These are phyloP conservation scores for Crypturellus undulatus DNA, from an alignment of 2,113 vertebrate genomes.

Conservation along the genomic window DNA sequence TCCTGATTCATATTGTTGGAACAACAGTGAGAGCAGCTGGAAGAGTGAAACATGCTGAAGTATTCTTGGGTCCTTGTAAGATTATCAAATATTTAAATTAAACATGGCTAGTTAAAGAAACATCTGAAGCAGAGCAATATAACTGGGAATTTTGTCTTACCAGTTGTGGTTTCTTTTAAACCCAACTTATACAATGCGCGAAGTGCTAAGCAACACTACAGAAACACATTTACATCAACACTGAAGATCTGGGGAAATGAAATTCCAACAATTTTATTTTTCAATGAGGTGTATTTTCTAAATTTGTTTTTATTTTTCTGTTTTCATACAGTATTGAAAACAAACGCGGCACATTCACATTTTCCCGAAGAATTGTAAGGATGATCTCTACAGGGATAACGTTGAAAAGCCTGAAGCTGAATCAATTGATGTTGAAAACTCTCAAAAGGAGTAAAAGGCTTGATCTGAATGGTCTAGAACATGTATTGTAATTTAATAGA, in stretches of 20 bases:
- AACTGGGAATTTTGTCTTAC: conserved; percentile 70
- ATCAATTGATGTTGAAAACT: conserved; percentile 90
- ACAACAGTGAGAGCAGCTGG: conserved; percentile 72
- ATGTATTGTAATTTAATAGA: conserved; percentile 89
- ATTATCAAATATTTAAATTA: conserved; percentile 78
- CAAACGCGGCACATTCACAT: conserved; percentile 96
- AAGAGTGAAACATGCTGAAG: conserved; percentile 83
- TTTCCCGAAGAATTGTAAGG: conserved; percentile 95
- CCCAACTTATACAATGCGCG: conserved; percentile 81
- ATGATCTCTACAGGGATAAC: conserved; percentile 94
- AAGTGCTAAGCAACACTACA: conserved; percentile 86
- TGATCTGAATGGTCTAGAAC: conserved; percentile 92
- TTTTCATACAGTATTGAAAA: conserved; percentile 96
- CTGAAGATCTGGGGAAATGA: conserved; percentile 90
- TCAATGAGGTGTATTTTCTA: conserved; percentile 89
- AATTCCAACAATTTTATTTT: conserved; percentile 86
- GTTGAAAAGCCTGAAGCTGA: conserved; percentile 93
- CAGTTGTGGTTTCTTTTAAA: conserved; percentile 73
- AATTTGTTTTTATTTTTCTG: conserved; percentile 85
- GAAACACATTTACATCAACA: conserved; percentile 91
- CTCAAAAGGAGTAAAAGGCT: conserved; percentile 89
- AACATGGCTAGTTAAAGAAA: conserved; percentile 77
- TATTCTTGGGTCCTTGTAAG: conserved; percentile 77
- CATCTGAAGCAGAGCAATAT: conserved; percentile 76
- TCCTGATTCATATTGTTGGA: conserved; percentile 69